Evolutionary conservation across 2,888 invertebrate species (phyloP), one percentile per base, ranked within the genome.

Genomic region (Chloromyia formosa): DNA sequence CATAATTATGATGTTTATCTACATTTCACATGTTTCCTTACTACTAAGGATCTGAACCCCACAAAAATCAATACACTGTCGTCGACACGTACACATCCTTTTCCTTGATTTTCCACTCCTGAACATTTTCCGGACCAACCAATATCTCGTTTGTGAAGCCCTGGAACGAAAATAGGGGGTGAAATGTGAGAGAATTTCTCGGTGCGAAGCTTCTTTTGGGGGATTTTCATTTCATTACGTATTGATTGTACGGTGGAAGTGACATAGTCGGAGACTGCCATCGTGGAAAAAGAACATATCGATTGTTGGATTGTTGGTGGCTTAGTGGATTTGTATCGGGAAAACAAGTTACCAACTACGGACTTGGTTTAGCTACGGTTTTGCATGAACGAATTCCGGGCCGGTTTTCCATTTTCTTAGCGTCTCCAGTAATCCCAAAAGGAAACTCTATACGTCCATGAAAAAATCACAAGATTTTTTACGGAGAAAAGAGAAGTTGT

Each of bases 171-270:
- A 66, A 66, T 66, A 66, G 66, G 66, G 66, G 66, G 27, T 66
- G 66, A 49, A 66, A 35, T 22, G 1, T 45, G 49, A 42, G 66
- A 23, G 49, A 49, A 66, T 45, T 66, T 66, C 66, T 66, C 45
- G 9, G 45, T 20, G 49, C 20, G 49, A 62, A 61, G 61, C 61
- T 73, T 54, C n/a, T 58, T 73, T 61, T 73, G 73, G 73, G 42
- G 61, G 73, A 61, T 73, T 74, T 74, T 74, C 62, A 74, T 74
- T 74, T 74, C 73, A 74, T 74, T 74, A 64, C 54, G 73, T 53
- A 74, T 74, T 45, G 73, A 74, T 74, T 74, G 73, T 20, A 27
- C 54, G 62, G 49, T 62, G 62, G 73, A 62, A 54, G 62, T 54
- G 73, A 62, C 73, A 74, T 54, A 53, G 73, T 74, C 73, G 27